phyloP scores from a whole-genome alignment of 2,797 vertebrate genomes.

The Enteromius paludinosus region DNA sequence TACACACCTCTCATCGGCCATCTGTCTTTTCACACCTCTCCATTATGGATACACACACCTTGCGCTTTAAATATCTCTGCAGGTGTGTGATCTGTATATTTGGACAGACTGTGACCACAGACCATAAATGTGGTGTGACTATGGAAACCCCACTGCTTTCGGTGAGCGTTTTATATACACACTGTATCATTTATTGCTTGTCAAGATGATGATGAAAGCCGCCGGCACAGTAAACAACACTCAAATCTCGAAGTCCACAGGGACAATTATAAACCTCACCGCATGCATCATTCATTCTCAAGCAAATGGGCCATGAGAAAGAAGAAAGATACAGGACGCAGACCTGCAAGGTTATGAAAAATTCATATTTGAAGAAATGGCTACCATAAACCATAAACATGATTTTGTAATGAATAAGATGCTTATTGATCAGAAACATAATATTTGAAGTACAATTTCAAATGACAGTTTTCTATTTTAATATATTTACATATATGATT shows the following conservation, averaged over 20 bases:
- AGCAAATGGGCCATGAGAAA: background rate
- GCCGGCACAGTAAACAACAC: background rate
- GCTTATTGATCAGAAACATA: background rate
- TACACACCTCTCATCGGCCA: slow-evolving; percentile 36
- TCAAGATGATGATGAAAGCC: slow-evolving; percentile 27
- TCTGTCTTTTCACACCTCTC: slow-evolving; percentile 44
- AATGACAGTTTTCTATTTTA: background rate
- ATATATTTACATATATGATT: background rate
- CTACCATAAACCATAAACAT: background rate
- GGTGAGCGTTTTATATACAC: background rate
- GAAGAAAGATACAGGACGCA: background rate
- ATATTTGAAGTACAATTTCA: background rate
- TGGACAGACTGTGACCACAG: slow-evolving; percentile 27
- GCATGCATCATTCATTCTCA: slow-evolving; percentile 29
- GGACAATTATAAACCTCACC: slow-evolving; percentile 6
- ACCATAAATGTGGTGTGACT: slow-evolving; percentile 14
- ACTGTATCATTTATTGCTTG: slow-evolving; percentile 30
- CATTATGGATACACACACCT: slow-evolving; percentile 20
- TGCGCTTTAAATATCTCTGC: background rate
- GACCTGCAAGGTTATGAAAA: slow-evolving; percentile 3
- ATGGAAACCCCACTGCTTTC: background rate
- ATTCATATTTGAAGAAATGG: background rate
- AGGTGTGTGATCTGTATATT: slow-evolving; percentile 7
- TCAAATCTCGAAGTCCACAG: slow-evolving; percentile 10
- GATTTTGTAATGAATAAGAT: background rate